A percentile compares a stretch with the other conserved stretches of the same genome.
These are phyloP conservation scores for Cryptoblepharus egeriae DNA, from an alignment of 2,797 vertebrate species.

Conservation along the genomic window DNA sequence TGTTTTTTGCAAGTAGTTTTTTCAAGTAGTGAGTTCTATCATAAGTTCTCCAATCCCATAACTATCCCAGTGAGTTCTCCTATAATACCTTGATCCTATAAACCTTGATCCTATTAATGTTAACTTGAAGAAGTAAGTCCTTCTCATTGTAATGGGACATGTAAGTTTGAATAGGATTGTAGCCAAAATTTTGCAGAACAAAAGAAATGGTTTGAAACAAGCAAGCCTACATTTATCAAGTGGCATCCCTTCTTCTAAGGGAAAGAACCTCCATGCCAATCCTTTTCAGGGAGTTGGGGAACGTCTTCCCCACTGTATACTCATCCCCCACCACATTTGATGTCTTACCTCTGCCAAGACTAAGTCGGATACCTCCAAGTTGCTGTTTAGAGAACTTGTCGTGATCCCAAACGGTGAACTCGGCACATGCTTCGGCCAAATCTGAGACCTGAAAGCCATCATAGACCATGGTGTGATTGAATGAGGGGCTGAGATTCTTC, in stretches of 20 bases:
- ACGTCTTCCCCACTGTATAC: no score
- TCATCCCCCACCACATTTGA: fast-evolving
- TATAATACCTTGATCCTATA: neutral
- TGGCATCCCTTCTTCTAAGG: no score
- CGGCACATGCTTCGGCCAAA: slow-evolving; percentile 89
- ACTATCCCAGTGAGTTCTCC: no score
- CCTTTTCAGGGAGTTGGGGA: no score
- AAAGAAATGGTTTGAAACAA: neutral
- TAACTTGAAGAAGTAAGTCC: neutral
- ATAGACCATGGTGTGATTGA: slow-evolving; percentile 99
- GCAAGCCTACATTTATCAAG: neutral
- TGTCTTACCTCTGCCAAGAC: slow-evolving; percentile 87
- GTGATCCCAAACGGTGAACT: slow-evolving; percentile 89
- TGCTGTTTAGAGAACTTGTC: slow-evolving; percentile 76
- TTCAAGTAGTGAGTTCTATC: neutral
- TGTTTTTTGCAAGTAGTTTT: no score
- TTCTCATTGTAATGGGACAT: neutral
- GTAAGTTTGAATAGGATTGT: neutral
- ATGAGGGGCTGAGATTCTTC: slow-evolving; percentile 85
- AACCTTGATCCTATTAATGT: neutral
- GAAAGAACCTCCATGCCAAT: no score
- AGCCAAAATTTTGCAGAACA: neutral
- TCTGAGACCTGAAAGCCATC: slow-evolving; percentile 91
- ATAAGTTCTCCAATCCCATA: neutral
- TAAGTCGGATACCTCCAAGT: slow-evolving; percentile 90